Base-by-base conservation (phyloP, 2,113 vertebrate species). In the Limanda limanda region DNA sequence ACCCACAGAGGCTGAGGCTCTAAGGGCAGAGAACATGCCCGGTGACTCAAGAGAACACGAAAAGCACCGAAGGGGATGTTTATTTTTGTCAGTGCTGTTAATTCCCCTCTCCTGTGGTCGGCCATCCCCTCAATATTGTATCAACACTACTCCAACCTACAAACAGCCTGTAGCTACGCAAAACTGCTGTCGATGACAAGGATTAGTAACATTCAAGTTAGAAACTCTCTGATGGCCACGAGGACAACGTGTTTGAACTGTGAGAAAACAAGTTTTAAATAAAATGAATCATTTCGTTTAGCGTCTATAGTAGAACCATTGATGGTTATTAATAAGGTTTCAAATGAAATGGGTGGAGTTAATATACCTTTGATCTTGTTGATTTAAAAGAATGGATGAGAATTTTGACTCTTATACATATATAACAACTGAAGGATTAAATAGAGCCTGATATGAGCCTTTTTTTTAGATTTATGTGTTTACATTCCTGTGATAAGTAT, bases 51-150 rank as follows among this genome's bases (percentile, higher is more conserved):
- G 69, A 77, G 74, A 87, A 78, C 23, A 74, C 11, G 51, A 64
- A 83, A 78, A 85, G 61, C 71, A 74, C 84, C 48, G 75, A 47
- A 81, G 84, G 89, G 77, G 60, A 66, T 71, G 69, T 67, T 89
- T 86, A 76, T 89, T 84, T 86, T 82, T 64, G 68, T 86, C 78
- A 58, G 12, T 57, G 60, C 48, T 73, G 27, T 74, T 76, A 74
- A 71, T 84, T 76, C 79, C 64, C 58, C 58, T 82, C 59, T 72
- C 56, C 35, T 68, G 56, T 25, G 63, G 54, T 66, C 68, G 75
- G 76, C 47, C 76, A 60, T 35, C 66, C 61, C 67, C 58, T 64
- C 52, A 78, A 78, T 62, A 76, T 52, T 79, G 72, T 51, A 81
- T 81, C 69, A 89, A 75, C 71, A 81, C 52, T 35, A 61, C 70